Conservation (phyloP, 2,113 vertebrate species). For the Brachyhypopomus gauderio region DNA sequence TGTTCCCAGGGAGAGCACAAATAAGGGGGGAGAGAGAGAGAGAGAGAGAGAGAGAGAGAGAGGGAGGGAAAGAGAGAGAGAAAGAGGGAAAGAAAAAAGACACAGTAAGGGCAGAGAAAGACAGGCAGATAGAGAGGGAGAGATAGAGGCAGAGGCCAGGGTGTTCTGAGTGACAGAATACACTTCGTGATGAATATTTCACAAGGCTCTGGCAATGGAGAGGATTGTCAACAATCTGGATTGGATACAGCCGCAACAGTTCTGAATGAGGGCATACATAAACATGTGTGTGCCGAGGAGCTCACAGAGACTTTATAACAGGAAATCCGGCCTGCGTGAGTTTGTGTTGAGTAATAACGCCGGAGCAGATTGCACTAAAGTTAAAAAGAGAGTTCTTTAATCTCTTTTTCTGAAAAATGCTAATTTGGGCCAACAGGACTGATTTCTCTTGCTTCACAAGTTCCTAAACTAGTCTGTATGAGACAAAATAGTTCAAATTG, state of each 20-base stretch:
- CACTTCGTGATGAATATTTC: conserved; percentile 46
- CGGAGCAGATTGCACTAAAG: not conserved
- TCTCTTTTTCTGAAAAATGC: too few relatives aligned
- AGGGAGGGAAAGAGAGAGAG: too few relatives aligned
- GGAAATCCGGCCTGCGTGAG: not conserved
- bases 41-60: not conserved
- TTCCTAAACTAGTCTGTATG: not conserved
- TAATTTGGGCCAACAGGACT: not conserved
- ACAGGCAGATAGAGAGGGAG: not conserved
- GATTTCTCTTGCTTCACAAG: not conserved
- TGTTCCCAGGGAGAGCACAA: not conserved
- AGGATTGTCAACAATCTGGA: conserved; percentile 12
- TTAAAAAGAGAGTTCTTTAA: too few relatives aligned
- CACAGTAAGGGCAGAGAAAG: not conserved
- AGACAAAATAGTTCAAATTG: not conserved
- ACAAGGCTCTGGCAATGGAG: conserved; percentile 11
- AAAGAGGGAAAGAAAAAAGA: not conserved
- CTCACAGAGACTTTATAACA: conserved; percentile 5
- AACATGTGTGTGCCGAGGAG: not conserved
- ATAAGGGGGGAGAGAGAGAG: not conserved
- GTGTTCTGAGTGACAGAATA: conserved; percentile 34
- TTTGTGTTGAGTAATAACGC: not conserved
- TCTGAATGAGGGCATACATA: conserved; percentile 19
- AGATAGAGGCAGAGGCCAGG: not conserved
- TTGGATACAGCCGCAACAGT: not conserved